Evolutionary conservation across 2,888 invertebrate species (phyloP), one percentile per base, ranked within the genome.

Genomic region (Bellardia bayeri): DNA sequence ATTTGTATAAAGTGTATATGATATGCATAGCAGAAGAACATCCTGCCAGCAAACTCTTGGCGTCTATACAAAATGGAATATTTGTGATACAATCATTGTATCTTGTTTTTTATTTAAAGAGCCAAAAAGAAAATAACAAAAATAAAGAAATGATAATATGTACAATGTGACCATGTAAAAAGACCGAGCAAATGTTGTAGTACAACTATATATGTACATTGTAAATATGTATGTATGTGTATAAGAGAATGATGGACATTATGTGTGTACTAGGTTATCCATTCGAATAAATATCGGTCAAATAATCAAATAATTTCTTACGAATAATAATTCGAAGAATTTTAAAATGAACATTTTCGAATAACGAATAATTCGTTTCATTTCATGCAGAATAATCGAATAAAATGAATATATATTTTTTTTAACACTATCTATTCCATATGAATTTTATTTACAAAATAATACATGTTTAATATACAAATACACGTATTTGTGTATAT

Each of bases 11-110:
- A 23, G 1, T 23, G 23, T 23, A 23, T 23, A 23, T 23, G 30
- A 72, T 11, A 3, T 9, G 49, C 0, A 13, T 33, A 71, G 49
- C 58, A 83, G 30, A 69, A 71, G 16, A 79, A 79, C 49, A 85
- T 80, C 51, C 80, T 79, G 85, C 74, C 79, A 74, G 74, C 80
- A 74, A 85, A 85, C 85, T 85, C 58, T 66, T 76, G 82, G 82
- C 85, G 85, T 85, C 85, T 78, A 51, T 45, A 40, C 58, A 66
- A 81, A 81, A 71, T 64, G 64, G 11, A 71, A 81, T 85, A 45
- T 45, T 72, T 81, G n/a, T 45, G 71, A 71, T 56, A 78, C 23
- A 71, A 78, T 83, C 61, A 42, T 63, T 78, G 16, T 51, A 51
- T 37, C 14, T 64, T 68, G 74, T 49, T 1, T 40, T 23, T 40